Base-by-base conservation (phyloP, 2,888 invertebrate species). In the Philaethria dido region DNA sequence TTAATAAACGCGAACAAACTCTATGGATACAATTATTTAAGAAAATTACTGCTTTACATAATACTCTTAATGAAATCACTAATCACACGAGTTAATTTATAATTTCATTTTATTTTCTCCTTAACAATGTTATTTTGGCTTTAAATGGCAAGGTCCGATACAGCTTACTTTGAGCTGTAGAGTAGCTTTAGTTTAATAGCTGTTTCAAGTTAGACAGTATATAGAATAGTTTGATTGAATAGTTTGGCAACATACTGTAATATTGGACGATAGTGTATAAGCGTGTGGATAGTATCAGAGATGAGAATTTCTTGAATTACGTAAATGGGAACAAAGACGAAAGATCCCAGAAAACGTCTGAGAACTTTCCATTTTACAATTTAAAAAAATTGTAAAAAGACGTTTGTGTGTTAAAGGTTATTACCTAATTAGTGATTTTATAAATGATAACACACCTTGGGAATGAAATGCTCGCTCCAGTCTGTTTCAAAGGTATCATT, bases 1-100 rank as follows among this genome's bases (percentile, higher is more conserved):
- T 88, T 90, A 92, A 92, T 92, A 90, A 92, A 88, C 85, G 89
- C 77, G 83, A 86, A 87, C 85, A 80, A 83, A 85, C 82, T 84
- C 84, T 83, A 85, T 83, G 82, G 81, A 79, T 82, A 87, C 87
- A 88, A 90, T 90, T 89, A 89, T 88, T 90, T 87, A 85, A 86
- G 84, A 76, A 86, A 87, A 90, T 90, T 89, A 86, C 86, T 82
- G 83, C 80, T 83, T 82, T 82, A 86, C 85, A 86, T 85, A 86
- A 84, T 82, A 80, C 79, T 80, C 78, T 83, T 86, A 87, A 88
- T 88, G 81, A 85, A 86, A 89, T 86, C 83, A 83, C 85, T 83
- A 85, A 84, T 65, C 65, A 63, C 60, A 29, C 14, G 18, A 39
- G 44, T 60, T 60, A 29, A 44, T 45, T 25, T 60, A 45, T 29